These are phyloP conservation scores for Nemapogon koenigi DNA, from an alignment of 2,888 invertebrate species.

Conservation along the genomic window DNA sequence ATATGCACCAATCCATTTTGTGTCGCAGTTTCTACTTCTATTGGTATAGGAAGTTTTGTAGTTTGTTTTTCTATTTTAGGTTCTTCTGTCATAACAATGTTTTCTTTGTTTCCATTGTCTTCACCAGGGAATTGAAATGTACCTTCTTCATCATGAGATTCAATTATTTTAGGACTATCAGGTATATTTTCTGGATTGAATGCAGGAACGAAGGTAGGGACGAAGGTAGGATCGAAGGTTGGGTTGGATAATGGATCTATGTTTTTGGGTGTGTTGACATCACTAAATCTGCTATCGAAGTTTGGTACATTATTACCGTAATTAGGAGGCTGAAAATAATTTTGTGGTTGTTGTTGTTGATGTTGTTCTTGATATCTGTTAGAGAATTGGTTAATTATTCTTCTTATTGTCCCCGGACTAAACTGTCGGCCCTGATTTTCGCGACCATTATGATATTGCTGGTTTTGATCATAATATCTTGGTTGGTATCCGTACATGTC, in stretches of 20 bases:
- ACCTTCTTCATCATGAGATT: background rate
- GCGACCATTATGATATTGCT: background rate
- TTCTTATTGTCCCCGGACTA: background rate
- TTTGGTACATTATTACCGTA: background rate
- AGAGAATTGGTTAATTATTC: background rate
- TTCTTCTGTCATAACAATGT: background rate
- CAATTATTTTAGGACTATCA: background rate
- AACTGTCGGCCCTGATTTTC: background rate
- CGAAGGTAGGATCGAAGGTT: too few relatives aligned
- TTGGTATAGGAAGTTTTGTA: slow-evolving; percentile 1
- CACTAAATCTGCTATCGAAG: slow-evolving; percentile 1
- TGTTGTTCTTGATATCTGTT: background rate
- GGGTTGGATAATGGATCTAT: too few relatives aligned
- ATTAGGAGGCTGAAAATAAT: slow-evolving; percentile 4
- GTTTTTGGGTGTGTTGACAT: background rate
- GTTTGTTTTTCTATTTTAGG: background rate
- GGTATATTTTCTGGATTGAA: background rate
- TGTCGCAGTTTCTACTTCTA: background rate
- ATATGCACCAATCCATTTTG: slow-evolving; percentile 2
- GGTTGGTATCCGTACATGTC: too few relatives aligned
- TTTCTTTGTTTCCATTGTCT: background rate
- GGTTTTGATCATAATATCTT: background rate
- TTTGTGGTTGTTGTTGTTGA: background rate
- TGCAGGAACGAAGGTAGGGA: too few relatives aligned
- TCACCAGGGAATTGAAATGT: slow-evolving; percentile 5